Evolutionary conservation across 1,140 invertebrate genomes (phyloP), one percentile per base, ranked within the genome.

Genomic region (Drosophila micromelanica): DNA sequence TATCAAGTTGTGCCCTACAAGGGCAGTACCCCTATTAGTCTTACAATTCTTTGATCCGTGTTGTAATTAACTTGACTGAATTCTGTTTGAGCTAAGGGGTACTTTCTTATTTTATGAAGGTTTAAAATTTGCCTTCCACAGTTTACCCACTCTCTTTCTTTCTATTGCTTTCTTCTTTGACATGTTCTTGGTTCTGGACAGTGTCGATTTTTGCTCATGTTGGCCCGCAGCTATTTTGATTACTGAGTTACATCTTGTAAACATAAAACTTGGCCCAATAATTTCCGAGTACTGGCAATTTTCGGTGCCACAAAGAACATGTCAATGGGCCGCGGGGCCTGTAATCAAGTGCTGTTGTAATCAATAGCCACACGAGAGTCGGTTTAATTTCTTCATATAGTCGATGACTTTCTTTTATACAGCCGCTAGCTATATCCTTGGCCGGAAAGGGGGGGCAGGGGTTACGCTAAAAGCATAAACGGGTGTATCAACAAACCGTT

Each of bases 231-330:
- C 82, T 87, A 81, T 86, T 81, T 76, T 72, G 78, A 76, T 78
- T 78, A 78, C 63, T 46, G 57, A 63, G 62, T 64, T 78, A 90
- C 84, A 91, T 80, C 71, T 84, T 91, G 90, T 90, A 90, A 91
- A 91, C 89, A 91, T 90, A 76, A 85, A 78, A 69, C 76, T 78
- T 35, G 32, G 82, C 64, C 49, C 71, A 82, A 86, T 90, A 81
- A 90, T 82, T 90, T 77, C 56, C n/a, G 46, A 55, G 35, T 56
- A 57, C 60, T 38, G 40, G 56, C 62, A 69, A 80, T 76, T 81
- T 81, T 45, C 45, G 13, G 48, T 59, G 75, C 61, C 72, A 43
- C 72, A 43, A 70, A 71, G 76, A 87, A 87, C 78, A 87, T 82
- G 82, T 82, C 78, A 79, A 82, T 76, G 78, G 65, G 40, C 64